Evolutionary conservation across 1,140 invertebrate genomes (phyloP), one percentile per base, ranked within the genome.

Genomic region (Cherax quadricarinatus): DNA sequence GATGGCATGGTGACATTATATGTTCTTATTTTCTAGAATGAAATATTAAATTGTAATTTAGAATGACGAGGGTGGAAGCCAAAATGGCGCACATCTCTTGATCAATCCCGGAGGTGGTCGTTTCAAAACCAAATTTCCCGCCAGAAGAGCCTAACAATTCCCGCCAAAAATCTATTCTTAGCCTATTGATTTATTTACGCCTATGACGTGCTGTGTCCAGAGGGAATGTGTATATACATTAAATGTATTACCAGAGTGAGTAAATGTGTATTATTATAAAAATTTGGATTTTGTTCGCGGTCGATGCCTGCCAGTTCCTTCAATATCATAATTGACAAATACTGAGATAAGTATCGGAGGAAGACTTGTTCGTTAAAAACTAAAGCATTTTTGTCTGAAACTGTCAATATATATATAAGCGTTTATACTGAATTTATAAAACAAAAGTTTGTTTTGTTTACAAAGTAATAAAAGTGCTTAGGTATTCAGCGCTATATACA

Each of bases 101-200:
- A 92, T 92, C 85, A 92, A 92, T 92, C 91, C 91, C 21, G 79
- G 62, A 66, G 3, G 62, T 66, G 79, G 75, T 62, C 24, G 86
- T 88, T 92, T 92, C 41, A 75, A 92, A 92, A 92, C 85, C 82
- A 57, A 92, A 92, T 87, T 92, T 92, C 86, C 91, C 91, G 85
- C 85, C 91, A 87, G 21, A 70, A 78, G 41, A 80, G 41, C 79
- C 7, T 21, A 78, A 80, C 48, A 73, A 88, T 88, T 92, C 91
- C 91, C 91, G 91, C 91, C 91, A 92, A 92, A 92, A 88, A 49
- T 81, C 18, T 85, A 80, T 91, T 41, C 24, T 60, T 66, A 30
- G 9, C 78, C n/a, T 75, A 60, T 62, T n/a, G 16, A 16, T 82
- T 53, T 18, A n/a, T 82, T 16, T 82, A n/a, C 12, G 3, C 18